Evolutionary conservation across 2,113 vertebrate genomes (phyloP), one percentile per base, ranked within the genome.

Genomic region (Delphinus delphis): DNA sequence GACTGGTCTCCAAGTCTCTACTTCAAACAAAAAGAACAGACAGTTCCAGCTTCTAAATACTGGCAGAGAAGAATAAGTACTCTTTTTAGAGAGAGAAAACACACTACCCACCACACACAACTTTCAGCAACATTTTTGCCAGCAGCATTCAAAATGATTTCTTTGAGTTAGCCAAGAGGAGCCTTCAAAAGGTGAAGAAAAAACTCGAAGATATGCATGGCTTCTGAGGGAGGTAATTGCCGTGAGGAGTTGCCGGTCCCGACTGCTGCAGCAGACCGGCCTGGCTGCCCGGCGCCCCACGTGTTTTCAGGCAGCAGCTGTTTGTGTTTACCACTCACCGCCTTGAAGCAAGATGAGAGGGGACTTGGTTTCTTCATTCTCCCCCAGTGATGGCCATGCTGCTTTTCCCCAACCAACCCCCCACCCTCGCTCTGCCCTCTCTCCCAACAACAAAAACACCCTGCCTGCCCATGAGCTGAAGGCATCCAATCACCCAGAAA

Each of bases 401-500:
- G 90, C 82, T n/a, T 21, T 65, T 13, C 79, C 79, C 89, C 47
- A 33, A 50, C 74, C n/a, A 26, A 28, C 20, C 63, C 33, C n/a
- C 53, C 7, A 9, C 53, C 25, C 14, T 13, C 0, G 3, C 47
- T 47, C 47, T 55, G 41, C 31, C 50, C 71, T 80, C 79, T 83
- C 70, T 74, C 62, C 73, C 83, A 90, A 97, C 53, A 89, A 91
- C 82, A 80, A 92, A 94, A 87, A 58, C 77, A 21, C 50, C 33
- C 74, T 62, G 77, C 93, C 74, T 96, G 88, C 31, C 87, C 80
- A 25, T 31, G 71, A 97, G 98, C 97, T 97, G 94, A 92, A 94
- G 97, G 98, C 98, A 98, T 97, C 97, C 97, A 98, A 97, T 98
- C 98, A 98, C 90, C 81, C 93, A 98, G 98, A 97, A 98, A 98